Evolutionary conservation across 2,888 invertebrate species (phyloP).

Genomic region (Meta bourneti): DNA sequence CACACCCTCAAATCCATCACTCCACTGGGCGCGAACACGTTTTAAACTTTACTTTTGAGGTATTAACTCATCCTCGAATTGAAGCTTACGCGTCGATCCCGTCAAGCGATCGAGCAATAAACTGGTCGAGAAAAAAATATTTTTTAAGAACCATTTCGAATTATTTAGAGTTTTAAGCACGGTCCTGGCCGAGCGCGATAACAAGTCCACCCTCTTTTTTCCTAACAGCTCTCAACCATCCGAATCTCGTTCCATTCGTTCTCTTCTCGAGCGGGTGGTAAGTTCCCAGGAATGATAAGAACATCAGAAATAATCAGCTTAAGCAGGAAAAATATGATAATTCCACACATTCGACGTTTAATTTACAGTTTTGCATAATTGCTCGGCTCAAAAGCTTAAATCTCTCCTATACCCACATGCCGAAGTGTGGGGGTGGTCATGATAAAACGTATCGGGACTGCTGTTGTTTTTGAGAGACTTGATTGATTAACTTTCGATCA

Average conservation of each 20-base stretch:
- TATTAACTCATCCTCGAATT: conserved; percentile 33
- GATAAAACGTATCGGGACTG: conserved; percentile 57
- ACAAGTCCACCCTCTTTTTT: conserved; percentile 37
- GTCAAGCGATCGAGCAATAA: conserved; percentile 30
- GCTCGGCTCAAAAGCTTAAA: conserved; percentile 66
- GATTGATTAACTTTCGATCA: conserved; percentile 74
- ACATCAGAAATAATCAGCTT: conserved; percentile 73
- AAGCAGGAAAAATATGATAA: conserved; percentile 71
- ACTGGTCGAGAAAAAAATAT: conserved; percentile 6
- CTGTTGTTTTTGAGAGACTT: conserved; percentile 45
- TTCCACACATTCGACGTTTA: conserved; percentile 58
- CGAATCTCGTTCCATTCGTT: conserved; percentile 8
- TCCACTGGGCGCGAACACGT: background rate
- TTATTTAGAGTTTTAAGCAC: conserved; percentile 57
- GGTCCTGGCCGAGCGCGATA: conserved; percentile 56
- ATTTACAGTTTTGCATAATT: conserved; percentile 73
- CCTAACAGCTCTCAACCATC: conserved; percentile 1
- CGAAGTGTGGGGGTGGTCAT: background rate
- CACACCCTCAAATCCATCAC: background rate
- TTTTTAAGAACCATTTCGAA: conserved; percentile 45
- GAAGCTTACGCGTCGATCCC: conserved; percentile 58
- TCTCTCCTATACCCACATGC: background rate
- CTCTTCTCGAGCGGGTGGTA: background rate
- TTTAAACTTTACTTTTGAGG: conserved; percentile 14
- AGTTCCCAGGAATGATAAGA: conserved; percentile 48